Evolutionary conservation across 2,797 vertebrate species (phyloP).

Genomic region (Enteromius anoplus): DNA sequence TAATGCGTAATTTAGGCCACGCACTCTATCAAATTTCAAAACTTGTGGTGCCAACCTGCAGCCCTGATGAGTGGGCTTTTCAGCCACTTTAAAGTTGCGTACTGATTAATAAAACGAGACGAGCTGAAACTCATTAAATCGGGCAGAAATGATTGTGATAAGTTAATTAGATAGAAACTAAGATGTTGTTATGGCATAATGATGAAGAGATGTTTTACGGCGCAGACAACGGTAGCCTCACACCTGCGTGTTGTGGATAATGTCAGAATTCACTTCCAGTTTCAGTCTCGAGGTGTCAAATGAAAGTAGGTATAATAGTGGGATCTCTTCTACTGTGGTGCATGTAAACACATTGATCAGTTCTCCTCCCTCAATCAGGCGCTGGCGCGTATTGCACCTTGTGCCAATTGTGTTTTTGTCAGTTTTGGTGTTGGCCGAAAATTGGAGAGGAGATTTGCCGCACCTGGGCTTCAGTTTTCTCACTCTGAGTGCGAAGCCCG

Average conservation of each 20-base stretch:
- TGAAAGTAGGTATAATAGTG: constrained; percentile 54
- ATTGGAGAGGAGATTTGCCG: constrained; percentile 53
- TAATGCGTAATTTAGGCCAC: constrained; percentile 9
- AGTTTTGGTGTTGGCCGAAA: constrained; percentile 61
- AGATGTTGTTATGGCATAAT: constrained; percentile 19
- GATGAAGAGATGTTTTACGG: constrained; percentile 25
- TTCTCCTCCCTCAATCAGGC: constrained; percentile 61
- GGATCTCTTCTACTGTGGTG: constrained; percentile 18
- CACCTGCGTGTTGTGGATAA: constrained; percentile 40
- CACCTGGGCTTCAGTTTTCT: constrained; percentile 69
- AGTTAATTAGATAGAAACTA: constrained; percentile 23
- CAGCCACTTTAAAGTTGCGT: neutral
- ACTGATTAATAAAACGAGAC: constrained; percentile 6
- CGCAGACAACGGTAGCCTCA: constrained; percentile 32
- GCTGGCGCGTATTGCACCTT: constrained; percentile 44
- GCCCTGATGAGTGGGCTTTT: neutral
- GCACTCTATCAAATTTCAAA: neutral
- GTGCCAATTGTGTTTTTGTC: constrained; percentile 36
- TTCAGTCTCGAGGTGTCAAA: constrained; percentile 69
- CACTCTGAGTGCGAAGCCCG: constrained; percentile 51
- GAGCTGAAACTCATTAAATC: constrained; percentile 7
- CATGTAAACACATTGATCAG: constrained; percentile 57
- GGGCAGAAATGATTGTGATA: neutral
- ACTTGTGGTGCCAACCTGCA: neutral
- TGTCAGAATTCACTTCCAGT: constrained; percentile 47